A percentile compares a stretch with the other conserved stretches of the same genome.
phyloP scores from a whole-genome alignment of 2,797 vertebrate genomes.

The Scomberomorus guttatus region DNA sequence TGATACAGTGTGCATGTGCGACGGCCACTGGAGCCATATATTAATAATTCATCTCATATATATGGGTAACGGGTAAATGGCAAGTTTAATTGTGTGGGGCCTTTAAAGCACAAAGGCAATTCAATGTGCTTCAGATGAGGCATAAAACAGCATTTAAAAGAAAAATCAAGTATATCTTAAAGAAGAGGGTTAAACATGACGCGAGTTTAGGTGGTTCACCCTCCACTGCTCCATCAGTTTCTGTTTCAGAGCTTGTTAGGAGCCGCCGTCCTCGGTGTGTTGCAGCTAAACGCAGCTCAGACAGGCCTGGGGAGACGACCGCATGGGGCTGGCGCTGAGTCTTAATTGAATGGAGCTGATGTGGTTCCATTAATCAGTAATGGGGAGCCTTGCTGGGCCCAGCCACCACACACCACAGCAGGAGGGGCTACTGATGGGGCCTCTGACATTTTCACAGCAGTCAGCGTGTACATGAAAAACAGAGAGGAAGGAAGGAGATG shows the following conservation, averaged over 20 bases:
- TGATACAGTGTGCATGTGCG: neutral
- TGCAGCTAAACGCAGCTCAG: conserved; percentile 59
- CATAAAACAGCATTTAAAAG: conserved; percentile 10
- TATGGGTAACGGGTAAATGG: neutral
- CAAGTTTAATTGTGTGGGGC: neutral
- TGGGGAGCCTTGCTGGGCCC: conserved; percentile 75
- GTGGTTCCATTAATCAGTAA: conserved; percentile 81
- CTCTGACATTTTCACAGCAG: conserved; percentile 81
- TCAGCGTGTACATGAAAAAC: conserved; percentile 51
- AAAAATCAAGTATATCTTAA: neutral
- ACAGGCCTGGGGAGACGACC: conserved; percentile 70
- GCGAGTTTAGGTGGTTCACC: conserved; percentile 25
- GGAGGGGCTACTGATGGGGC: conserved; percentile 70
- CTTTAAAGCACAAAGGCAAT: neutral
- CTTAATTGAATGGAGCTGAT: conserved; percentile 81
- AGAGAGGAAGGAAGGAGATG: conserved; percentile 21
- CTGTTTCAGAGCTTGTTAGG: conserved; percentile 58
- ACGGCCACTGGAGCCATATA: neutral
- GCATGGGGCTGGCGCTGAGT: conserved; percentile 69
- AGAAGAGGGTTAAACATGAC: conserved; percentile 43
- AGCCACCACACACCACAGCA: conserved; percentile 67
- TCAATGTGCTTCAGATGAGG: neutral
- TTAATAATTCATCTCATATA: conserved; percentile 14
- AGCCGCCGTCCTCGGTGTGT: conserved; percentile 24
- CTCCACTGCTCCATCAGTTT: conserved; percentile 21